phyloP scores from a whole-genome alignment of 2,797 vertebrate genomes.

The Malacoctenus gilli region DNA sequence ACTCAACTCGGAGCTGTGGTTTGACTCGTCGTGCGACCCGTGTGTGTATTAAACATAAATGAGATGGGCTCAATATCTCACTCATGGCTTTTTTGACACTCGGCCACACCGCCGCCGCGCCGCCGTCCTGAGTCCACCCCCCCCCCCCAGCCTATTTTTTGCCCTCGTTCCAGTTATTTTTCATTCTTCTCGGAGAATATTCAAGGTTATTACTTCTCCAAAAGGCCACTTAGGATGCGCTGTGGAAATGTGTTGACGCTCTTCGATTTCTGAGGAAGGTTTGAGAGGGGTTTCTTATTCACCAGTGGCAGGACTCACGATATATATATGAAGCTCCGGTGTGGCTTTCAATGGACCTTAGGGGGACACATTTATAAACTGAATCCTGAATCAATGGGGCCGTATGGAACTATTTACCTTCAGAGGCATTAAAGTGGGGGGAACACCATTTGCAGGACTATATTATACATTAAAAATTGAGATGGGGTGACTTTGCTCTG shows the following conservation, averaged over 20 bases:
- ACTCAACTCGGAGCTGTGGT: conserved; percentile 64
- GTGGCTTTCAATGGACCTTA: conserved; percentile 68
- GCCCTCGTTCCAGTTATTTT: background rate
- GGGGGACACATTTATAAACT: conserved; percentile 69
- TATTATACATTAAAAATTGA: conserved; percentile 81
- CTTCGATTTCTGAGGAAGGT: conserved; percentile 57
- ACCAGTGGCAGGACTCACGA: conserved; percentile 60
- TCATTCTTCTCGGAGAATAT: conserved; percentile 61
- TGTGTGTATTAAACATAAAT: conserved; percentile 77
- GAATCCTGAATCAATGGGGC: conserved; percentile 48
- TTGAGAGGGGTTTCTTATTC: conserved; percentile 72
- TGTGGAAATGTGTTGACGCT: conserved; percentile 64
- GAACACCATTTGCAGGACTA: conserved; percentile 67
- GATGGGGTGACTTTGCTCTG: conserved; percentile 67
- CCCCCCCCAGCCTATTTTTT: conserved; percentile 30
- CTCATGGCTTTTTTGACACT: conserved; percentile 57
- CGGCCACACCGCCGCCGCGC: conserved; percentile 39
- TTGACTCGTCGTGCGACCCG: conserved; percentile 62
- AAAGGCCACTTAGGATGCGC: conserved; percentile 67
- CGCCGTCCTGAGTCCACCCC: conserved; percentile 27
- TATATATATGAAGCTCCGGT: conserved; percentile 61
- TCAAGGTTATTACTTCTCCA: conserved; percentile 73
- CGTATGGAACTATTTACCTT: conserved; percentile 55
- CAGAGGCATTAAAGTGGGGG: conserved; percentile 57
- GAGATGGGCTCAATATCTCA: conserved; percentile 71